Base-by-base conservation (phyloP, 2,888 invertebrate species). In the Drosophila quinaria region DNA sequence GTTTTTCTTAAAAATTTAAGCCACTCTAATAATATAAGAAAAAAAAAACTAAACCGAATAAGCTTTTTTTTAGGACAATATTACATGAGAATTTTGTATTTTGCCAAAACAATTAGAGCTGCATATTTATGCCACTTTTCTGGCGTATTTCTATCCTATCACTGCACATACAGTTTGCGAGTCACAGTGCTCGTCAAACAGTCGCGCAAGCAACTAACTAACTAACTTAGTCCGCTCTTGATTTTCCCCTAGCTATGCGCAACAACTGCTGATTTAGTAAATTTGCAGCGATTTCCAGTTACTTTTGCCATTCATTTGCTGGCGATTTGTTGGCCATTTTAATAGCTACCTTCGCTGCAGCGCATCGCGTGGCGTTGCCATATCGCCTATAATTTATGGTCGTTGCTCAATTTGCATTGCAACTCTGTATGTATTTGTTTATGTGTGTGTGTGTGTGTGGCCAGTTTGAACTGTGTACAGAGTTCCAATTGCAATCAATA, bases 401-500 rank as follows among this genome's bases (percentile, higher is more conserved):
- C 51, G 70, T 73, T 81, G 78, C 68, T 67, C 63, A 74, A 78
- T 78, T 77, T 64, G 70, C 67, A 58, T 65, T 56, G 46, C 44
- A 68, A 49, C 19, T 33, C 39, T 50, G 10, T 47, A 5, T 47
- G 25, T 5, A 47, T 15, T 29, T 47, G 50, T n/a, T 11, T 55
- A 17, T 59, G 51, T 67, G 11, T 29, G 19, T 47, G 37, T 70
- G 11, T 59, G 51, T 56, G 59, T 62, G 42, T 17, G 22, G 29
- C n/a, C 35, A 46, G 56, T 15, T 64, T 49, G 56, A 33, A 47
- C 55, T 64, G 44, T 50, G 49, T 25, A 15, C 67, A 70, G 61
- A 70, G 61, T 73, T 83, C 54, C 74, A 84, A 78, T 84, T 76
- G 74, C 82, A 79, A 84, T 85, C 81, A 69, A 84, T 87, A 79